phyloP scores from a whole-genome alignment of 2,797 vertebrate genomes.

The Epinephelus malabaricus region DNA sequence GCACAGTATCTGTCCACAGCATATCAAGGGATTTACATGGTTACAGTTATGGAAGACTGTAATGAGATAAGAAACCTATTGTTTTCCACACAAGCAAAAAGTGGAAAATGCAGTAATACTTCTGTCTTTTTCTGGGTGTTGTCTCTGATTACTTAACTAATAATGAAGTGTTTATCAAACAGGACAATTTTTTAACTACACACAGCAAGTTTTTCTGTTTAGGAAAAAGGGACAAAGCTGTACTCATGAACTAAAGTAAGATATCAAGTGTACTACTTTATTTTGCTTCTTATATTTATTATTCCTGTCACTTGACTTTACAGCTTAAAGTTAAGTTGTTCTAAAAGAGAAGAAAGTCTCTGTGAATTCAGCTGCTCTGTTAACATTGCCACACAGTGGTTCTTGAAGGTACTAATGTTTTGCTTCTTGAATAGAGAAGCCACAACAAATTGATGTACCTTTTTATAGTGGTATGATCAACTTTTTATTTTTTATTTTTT shows the following conservation, averaged over 20 bases:
- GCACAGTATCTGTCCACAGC: background rate
- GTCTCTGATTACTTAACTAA: background rate
- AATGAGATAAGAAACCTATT: background rate
- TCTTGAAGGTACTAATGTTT: slow-evolving; percentile 6
- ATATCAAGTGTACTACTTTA: background rate
- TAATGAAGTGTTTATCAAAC: background rate
- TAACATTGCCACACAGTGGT: background rate
- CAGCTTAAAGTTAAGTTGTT: background rate
- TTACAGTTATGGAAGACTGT: background rate
- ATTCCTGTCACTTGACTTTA: background rate
- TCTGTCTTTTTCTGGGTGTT: background rate
- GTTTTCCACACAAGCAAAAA: background rate
- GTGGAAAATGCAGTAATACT: background rate
- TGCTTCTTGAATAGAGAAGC: background rate
- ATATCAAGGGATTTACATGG: background rate
- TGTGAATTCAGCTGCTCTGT: slow-evolving; percentile 17
- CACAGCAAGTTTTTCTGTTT: background rate
- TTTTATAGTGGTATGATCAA: background rate
- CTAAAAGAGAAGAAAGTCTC: background rate
- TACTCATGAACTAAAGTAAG: background rate
- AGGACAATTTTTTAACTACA: background rate
- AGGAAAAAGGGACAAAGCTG: background rate
- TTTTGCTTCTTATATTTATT: slow-evolving; percentile 38
- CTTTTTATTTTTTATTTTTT: background rate
- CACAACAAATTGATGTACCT: slow-evolving; percentile 5